Percentiles rank a stretch among this genome's conserved stretches.
These are phyloP conservation scores for Danio jaintianensis DNA, from an alignment of 2,797 vertebrate genomes.

Conservation along the genomic window DNA sequence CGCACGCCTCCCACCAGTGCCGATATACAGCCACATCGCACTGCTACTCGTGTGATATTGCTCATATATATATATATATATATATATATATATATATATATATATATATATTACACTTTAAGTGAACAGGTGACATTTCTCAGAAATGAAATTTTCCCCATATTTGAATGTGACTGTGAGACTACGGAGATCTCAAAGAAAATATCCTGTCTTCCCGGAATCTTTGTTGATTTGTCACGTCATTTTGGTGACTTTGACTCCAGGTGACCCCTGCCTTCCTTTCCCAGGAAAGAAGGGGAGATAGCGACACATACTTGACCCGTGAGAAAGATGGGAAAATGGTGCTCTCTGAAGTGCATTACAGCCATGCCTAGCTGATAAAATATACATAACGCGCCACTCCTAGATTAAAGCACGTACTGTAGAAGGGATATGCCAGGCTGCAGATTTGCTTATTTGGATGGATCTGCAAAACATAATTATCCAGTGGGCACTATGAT, in stretches of 20 bases:
- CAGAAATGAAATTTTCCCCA: background rate
- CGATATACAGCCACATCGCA: no score
- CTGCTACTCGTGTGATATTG: no score
- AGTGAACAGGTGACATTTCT: background rate
- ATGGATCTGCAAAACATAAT: conserved; percentile 15
- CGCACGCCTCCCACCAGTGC: no score
- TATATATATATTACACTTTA: no score
- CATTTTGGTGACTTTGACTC: conserved; percentile 41
- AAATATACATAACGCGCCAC: conserved; percentile 23
- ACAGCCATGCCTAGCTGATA: conserved; percentile 33
- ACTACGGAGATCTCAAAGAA: conserved; percentile 47
- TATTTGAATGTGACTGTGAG: background rate
- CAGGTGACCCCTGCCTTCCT: conserved; percentile 68
- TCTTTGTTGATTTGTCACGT: conserved; percentile 43
- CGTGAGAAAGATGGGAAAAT: conserved; percentile 51
- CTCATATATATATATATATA: no score
- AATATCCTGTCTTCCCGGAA: conserved; percentile 71
- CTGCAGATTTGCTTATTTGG: conserved; percentile 3
- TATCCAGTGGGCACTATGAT: background rate
- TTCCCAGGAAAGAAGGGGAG: conserved; percentile 69
- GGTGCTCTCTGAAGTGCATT: conserved; percentile 22
- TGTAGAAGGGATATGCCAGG: background rate
- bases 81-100: no score
- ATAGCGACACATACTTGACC: conserved; percentile 70
- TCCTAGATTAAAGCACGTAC: conserved; percentile 26